Percentiles rank a stretch among this genome's conserved stretches.
Conservation (phyloP, 2,113 vertebrate genomes). For the Chlorocebus sabaeus region DNA sequence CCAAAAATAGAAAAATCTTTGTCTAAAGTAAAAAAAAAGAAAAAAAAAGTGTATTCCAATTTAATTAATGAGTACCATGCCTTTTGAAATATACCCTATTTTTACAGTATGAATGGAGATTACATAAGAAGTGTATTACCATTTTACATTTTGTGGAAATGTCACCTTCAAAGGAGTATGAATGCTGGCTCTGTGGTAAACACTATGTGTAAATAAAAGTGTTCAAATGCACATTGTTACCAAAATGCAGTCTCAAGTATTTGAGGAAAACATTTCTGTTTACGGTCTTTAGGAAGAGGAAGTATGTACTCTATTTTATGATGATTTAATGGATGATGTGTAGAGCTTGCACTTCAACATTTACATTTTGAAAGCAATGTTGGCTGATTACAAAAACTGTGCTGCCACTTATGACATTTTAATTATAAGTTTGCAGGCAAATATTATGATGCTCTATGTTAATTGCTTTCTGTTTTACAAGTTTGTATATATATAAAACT, state of each 20-base stretch:
- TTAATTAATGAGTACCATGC: not conserved
- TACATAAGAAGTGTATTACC: not conserved
- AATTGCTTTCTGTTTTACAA: constrained; percentile 3
- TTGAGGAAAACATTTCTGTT: not conserved
- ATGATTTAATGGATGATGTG: not conserved
- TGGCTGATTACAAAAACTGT: not conserved
- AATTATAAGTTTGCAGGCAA: constrained; percentile 34
- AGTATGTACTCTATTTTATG: not conserved
- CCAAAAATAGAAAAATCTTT: not conserved
- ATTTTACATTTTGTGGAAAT: not conserved
- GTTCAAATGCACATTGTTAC: not conserved
- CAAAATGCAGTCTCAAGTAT: not conserved
- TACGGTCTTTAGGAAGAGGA: not conserved
- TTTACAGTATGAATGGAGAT: not conserved
- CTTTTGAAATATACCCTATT: not conserved
- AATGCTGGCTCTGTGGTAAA: not conserved
- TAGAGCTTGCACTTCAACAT: not conserved
- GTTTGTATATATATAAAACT: not conserved
- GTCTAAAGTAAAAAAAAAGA: not conserved
- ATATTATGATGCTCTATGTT: constrained; percentile 6
- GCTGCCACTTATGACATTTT: not conserved
- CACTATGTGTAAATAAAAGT: not conserved
- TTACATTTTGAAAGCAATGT: not conserved
- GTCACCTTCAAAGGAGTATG: not conserved
- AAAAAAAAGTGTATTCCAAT: not conserved